Base-by-base conservation (phyloP, 2,113 vertebrate genomes). In the Rostratula benghalensis region DNA sequence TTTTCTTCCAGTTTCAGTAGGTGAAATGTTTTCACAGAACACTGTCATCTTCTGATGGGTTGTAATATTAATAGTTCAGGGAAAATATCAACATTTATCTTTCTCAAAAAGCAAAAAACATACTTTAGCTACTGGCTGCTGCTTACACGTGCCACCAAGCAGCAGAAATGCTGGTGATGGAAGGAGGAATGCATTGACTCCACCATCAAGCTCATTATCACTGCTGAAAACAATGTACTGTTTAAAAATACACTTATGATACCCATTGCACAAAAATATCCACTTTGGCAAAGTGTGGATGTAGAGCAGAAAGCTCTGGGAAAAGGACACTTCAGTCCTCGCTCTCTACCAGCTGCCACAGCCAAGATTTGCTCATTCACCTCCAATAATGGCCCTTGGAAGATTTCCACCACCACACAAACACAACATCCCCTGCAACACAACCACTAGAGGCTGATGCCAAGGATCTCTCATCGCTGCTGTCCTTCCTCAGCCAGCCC, bases 361-460 rank as follows among this genome's bases (percentile, higher is more conserved):
- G 86, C 65, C 83, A 84, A 82, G 80, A 60, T 48, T 50, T 84
- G 30, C 37, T 94, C 81, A 91, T 93, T 89, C 67, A 81, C 94
- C 81, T 92, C 63, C 80, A 71, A 54, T 45, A 87, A 89, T 3
- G 77, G 70, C 41, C 57, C 12, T 73, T 92, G 77, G 83, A 95
- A 84, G 61, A n/a, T 3, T 53, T 93, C 89, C 86, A 83, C 53
- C 73, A 59, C n/a, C 57, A 75, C 37, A 64, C 25, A 92, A 92
- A 87, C 3, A 24, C 51, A 84, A 54, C 83, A 65, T 75, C 57
- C 77, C 37, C 76, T 79, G 80, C 64, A 88, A 78, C 35, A 53
- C 74, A 92, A 60, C 14, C 61, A 39, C 37, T 51, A 84, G 73
- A 74, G 35, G 31, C 48, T 87, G 80, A 61, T 23, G 56, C 83